These are phyloP conservation scores for Polia nebulosa DNA, from an alignment of 2,888 invertebrate genomes.

Conservation along the genomic window DNA sequence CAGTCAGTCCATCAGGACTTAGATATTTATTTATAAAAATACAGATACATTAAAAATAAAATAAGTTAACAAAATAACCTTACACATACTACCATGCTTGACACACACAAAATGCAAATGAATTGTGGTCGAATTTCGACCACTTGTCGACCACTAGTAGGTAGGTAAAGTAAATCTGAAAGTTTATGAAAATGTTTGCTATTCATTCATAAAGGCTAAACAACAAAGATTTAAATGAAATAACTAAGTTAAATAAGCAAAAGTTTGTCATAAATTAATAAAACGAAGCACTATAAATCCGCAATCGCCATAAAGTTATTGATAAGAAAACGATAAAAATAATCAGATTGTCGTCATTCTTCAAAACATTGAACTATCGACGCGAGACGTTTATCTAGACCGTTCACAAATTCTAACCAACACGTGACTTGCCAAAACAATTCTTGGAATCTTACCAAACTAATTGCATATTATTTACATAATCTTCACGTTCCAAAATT, in stretches of 20 bases:
- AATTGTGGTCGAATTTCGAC: too few relatives aligned
- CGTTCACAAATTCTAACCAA: neutral
- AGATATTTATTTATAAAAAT: too few relatives aligned
- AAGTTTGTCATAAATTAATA: neutral
- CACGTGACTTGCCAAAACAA: neutral
- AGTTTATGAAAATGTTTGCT: neutral
- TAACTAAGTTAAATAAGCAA: neutral
- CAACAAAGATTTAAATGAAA: too few relatives aligned
- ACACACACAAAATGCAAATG: too few relatives aligned
- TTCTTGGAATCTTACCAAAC: neutral
- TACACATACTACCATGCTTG: too few relatives aligned
- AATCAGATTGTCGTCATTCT: neutral
- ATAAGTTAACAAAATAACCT: too few relatives aligned
- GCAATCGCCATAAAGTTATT: neutral
- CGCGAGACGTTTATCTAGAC: neutral
- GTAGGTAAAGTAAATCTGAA: too few relatives aligned
- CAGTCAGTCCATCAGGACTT: too few relatives aligned
- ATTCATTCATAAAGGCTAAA: too few relatives aligned
- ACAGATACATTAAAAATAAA: too few relatives aligned
- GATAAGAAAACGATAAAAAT: slow-evolving; percentile 14
- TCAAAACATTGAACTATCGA: neutral
- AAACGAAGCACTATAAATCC: slow-evolving; percentile 12
- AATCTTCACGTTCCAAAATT: neutral
- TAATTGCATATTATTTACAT: neutral
- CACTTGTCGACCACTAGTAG: too few relatives aligned